Evolutionary conservation across 2,888 invertebrate genomes (phyloP).

Genomic region (Gisinianus flammeolus): DNA sequence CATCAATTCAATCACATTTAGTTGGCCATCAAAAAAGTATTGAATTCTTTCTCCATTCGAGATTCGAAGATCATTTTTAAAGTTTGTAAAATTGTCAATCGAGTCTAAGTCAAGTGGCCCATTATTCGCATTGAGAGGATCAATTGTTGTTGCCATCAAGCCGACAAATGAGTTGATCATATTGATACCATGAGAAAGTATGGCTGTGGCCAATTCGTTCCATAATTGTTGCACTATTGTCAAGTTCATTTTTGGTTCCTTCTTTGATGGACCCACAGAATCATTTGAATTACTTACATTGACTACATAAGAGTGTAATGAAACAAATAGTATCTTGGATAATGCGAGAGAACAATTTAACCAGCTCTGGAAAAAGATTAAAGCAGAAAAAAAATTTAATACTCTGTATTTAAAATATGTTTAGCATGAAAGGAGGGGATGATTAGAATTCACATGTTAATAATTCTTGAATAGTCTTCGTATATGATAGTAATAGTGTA

Average conservation of each 20-base stretch:
- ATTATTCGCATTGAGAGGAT: not conserved
- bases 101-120: conserved; percentile 34
- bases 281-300: conserved; percentile 41
- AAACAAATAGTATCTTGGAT: conserved; percentile 52
- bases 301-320: conserved; percentile 55
- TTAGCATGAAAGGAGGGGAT: not conserved
- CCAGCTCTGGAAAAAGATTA: conserved; percentile 50
- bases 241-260: conserved; percentile 52
- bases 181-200: conserved; percentile 50
- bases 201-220: conserved; percentile 56
- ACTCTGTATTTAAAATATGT: not conserved
- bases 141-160: conserved; percentile 4
- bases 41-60: conserved; percentile 52
- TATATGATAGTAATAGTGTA: not conserved
- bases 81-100: conserved; percentile 28
- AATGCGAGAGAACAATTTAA: conserved; percentile 53
- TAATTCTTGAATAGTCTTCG: no score
- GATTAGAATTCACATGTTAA: not conserved
- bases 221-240: conserved; percentile 54
- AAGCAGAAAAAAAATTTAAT: not conserved
- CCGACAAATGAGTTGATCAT: conserved; percentile 48
- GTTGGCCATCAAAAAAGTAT: conserved; percentile 51
- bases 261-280: conserved; percentile 37
- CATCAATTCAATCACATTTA: conserved; percentile 53
- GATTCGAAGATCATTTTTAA: conserved; percentile 50